A percentile compares a stretch with the other conserved stretches of the same genome.
These are phyloP conservation scores for Drosophila pseudotakahashii DNA, from an alignment of 2,888 invertebrate species.

Conservation along the genomic window DNA sequence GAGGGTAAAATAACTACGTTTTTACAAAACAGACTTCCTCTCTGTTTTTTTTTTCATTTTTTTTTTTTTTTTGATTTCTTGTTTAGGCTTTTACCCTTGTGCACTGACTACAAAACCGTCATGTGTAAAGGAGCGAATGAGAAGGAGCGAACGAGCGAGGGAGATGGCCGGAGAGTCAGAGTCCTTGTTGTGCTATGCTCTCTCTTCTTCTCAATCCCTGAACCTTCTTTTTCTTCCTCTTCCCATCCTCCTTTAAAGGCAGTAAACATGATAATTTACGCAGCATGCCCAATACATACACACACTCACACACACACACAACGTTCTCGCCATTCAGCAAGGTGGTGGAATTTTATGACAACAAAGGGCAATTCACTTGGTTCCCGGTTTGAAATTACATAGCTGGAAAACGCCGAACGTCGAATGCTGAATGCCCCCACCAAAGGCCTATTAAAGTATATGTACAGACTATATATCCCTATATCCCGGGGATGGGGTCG, in stretches of 20 bases:
- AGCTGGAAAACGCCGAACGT: slow-evolving; percentile 35
- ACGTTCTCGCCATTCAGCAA: slow-evolving; percentile 23
- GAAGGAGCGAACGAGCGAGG: slow-evolving; percentile 7
- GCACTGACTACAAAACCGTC: slow-evolving; percentile 31
- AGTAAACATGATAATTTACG: slow-evolving; percentile 60
- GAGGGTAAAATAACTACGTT: neutral
- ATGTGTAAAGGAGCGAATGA: slow-evolving; percentile 18
- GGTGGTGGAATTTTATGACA: slow-evolving; percentile 69
- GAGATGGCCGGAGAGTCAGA: slow-evolving; percentile 14
- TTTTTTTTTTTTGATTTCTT: slow-evolving; percentile 17
- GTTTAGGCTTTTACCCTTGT: slow-evolving; percentile 35
- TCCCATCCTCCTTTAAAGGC: slow-evolving; percentile 31
- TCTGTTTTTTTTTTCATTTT: slow-evolving; percentile 2
- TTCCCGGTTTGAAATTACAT: slow-evolving; percentile 51
- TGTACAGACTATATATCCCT: neutral
- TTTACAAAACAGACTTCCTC: no score
- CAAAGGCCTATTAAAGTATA: slow-evolving; percentile 14
- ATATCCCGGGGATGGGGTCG: neutral
- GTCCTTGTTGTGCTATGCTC: slow-evolving; percentile 22
- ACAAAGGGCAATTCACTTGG: slow-evolving; percentile 48
- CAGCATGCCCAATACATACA: slow-evolving; percentile 33
- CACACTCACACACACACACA: slow-evolving; percentile 20
- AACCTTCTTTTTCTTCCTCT: slow-evolving; percentile 14
- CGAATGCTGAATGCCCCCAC: slow-evolving; percentile 17
- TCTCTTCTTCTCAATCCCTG: slow-evolving; percentile 6